phyloP scores from a whole-genome alignment of 2,797 vertebrate species.

The Synaphobranchus kaupii region DNA sequence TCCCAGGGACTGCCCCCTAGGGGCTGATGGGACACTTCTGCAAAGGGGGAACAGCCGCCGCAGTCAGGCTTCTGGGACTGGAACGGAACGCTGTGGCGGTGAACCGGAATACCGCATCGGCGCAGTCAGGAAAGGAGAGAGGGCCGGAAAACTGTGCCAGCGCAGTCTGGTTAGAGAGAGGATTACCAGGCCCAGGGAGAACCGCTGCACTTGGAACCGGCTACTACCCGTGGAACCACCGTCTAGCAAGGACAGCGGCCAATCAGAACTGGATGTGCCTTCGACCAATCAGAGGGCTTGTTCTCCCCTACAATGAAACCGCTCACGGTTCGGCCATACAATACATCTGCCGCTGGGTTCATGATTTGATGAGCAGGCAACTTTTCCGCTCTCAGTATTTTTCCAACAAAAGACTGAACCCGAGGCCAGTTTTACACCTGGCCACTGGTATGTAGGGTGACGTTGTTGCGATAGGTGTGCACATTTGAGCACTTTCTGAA shows the following conservation, averaged over 20 bases:
- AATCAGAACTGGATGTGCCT: background rate
- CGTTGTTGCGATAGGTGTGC: background rate
- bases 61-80: background rate
- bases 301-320: background rate
- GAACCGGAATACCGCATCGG: too few relatives aligned
- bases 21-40: conserved; percentile 38
- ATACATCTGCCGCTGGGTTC: too few relatives aligned
- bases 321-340: background rate
- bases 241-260: background rate
- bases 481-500: background rate
- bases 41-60: conserved; percentile 22
- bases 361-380: background rate
- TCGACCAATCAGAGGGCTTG: background rate
- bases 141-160: background rate
- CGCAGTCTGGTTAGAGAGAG: background rate
- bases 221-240: background rate
- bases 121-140: conserved; percentile 9
- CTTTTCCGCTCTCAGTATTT: too few relatives aligned
- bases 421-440: conserved; percentile 14
- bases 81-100: too few relatives aligned
- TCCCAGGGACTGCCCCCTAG: too few relatives aligned
- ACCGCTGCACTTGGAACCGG: background rate
- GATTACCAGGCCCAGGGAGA: background rate
- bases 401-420: too few relatives aligned
- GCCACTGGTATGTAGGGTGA: conserved; percentile 34